Base-by-base conservation (phyloP, 2,797 vertebrate species). In the Sebastiscus albofasciatus region DNA sequence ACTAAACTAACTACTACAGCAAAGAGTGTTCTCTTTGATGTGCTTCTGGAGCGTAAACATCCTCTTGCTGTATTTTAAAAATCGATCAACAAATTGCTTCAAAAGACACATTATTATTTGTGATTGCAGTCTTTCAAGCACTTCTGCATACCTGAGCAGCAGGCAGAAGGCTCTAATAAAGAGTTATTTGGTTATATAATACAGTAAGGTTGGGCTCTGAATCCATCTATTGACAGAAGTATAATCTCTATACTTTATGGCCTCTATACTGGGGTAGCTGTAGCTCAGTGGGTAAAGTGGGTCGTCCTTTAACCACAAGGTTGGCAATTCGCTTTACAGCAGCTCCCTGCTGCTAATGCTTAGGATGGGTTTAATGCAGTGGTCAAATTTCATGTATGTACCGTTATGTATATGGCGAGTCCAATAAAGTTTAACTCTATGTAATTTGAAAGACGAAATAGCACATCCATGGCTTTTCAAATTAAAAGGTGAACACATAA, bases 81-180 rank as follows among this genome's bases (percentile, higher is more conserved):
- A 77, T 72, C 61, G 42, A 76, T 71, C 2, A 2, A 13, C 24
- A 83, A 75, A 87, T 61, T 80, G 56, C 42, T 65, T 75, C 31
- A 75, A 83, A 80, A 77, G 31, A 72, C 46, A 73, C 14, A 24
- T 34, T 73, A 78, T 82, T 77, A 87, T 33, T 65, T 20, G 12
- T 69, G 49, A 80, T 58, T 62, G 54, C 62, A 52, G 60, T 64
- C 52, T 79, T 69, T 75, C 26, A 76, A 58, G 24, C 33, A 39
- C n/a, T 2, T 5, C 46, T 20, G 14, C 16, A 68, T 74, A 84
- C 24, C 59, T 79, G 65, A 52, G 75, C n/a, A 52, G 66, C 67
- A 68, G n/a, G 55, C 8, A 9, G 52, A 77, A 77, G 52, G 76
- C 56, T 66, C 46, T 34, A 71, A 79, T 81, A 81, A 66, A 70